These are phyloP conservation scores for Meta bourneti DNA, from an alignment of 2,888 invertebrate genomes.

Conservation along the genomic window DNA sequence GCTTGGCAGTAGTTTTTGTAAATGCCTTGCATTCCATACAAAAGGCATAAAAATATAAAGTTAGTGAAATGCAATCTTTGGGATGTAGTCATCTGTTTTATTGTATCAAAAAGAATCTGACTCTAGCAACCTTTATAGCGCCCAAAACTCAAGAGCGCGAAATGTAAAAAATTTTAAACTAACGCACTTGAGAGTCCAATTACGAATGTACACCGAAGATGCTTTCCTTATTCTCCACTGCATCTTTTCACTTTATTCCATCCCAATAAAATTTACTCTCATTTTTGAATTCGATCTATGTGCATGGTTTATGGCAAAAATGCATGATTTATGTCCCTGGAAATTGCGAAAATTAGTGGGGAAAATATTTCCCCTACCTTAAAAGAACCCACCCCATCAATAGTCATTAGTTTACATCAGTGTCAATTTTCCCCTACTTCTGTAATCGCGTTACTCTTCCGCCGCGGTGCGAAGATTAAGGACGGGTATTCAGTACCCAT, in stretches of 20 bases:
- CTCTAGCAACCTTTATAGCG: too few relatives aligned
- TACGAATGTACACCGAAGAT: too few relatives aligned
- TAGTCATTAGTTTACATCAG: conserved; percentile 72
- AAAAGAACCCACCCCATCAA: conserved; percentile 51
- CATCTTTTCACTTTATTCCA: background rate
- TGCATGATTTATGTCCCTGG: conserved; percentile 42
- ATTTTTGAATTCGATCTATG: background rate
- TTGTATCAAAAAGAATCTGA: too few relatives aligned
- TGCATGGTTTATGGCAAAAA: background rate
- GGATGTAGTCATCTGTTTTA: too few relatives aligned
- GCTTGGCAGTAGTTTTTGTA: too few relatives aligned
- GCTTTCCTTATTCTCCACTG: background rate
- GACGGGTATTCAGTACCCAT: conserved; percentile 22
- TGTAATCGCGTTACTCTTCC: conserved; percentile 60
- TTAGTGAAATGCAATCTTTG: too few relatives aligned
- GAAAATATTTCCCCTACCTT: conserved; percentile 29
- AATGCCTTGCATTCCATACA: too few relatives aligned
- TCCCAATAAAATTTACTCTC: background rate
- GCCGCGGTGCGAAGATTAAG: conserved; percentile 50
- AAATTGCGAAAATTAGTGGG: conserved; percentile 46
- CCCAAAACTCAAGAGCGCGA: too few relatives aligned
- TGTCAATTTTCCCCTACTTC: conserved; percentile 65
- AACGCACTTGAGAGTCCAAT: too few relatives aligned
- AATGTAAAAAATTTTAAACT: too few relatives aligned
- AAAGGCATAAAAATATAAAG: too few relatives aligned